These are phyloP conservation scores for Lutra lutra DNA, from an alignment of 2,797 vertebrate species.

Conservation along the genomic window DNA sequence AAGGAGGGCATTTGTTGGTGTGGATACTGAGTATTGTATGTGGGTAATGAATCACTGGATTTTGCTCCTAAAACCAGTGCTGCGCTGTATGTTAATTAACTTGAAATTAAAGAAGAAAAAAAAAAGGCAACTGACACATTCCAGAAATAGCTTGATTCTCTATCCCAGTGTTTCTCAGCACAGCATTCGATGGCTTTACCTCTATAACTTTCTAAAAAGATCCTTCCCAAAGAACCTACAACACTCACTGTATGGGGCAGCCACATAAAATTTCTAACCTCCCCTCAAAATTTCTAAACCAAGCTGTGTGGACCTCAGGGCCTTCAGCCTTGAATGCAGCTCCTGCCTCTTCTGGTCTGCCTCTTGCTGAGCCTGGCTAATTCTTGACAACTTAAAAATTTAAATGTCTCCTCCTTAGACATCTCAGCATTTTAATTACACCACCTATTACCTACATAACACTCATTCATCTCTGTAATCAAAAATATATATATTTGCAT, in stretches of 20 bases:
- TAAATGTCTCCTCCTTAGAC: background rate
- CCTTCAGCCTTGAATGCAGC: background rate
- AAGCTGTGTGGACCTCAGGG: background rate
- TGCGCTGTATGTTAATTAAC: background rate
- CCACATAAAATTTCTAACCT: background rate
- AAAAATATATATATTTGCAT: background rate
- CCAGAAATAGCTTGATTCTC: background rate
- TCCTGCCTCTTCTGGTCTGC: rapidly evolving
- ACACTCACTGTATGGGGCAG: background rate
- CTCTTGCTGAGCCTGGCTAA: background rate
- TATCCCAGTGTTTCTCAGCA: background rate
- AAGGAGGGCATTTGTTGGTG: background rate
- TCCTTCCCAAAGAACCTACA: background rate
- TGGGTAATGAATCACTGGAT: background rate
- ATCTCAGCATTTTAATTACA: background rate
- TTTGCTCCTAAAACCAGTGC: background rate
- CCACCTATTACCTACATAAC: background rate
- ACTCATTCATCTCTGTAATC: background rate
- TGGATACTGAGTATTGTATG: background rate
- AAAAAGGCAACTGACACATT: background rate
- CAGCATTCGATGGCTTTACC: background rate
- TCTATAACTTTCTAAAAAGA: constrained; percentile 14
- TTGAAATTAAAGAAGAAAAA: background rate
- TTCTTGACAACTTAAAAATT: background rate
- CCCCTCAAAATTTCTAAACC: background rate